Conservation (phyloP, 2,797 vertebrate genomes). For the Chaenodraco wilsoni region DNA sequence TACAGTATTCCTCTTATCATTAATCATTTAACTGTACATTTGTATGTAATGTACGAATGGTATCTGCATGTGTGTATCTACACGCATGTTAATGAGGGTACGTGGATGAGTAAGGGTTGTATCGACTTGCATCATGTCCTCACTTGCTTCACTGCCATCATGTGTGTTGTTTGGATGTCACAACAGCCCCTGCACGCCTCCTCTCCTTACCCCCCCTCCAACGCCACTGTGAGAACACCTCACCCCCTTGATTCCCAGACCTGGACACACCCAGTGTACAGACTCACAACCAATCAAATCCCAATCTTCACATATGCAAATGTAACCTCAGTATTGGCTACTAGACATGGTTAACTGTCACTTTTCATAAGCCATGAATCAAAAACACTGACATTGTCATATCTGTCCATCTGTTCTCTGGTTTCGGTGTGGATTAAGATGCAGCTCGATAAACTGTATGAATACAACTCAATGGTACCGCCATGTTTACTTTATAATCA, state of each 20-base stretch:
- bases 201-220: conserved; percentile 13
- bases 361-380: conserved; percentile 1
- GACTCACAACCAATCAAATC: conserved; percentile 63
- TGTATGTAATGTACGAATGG: background rate
- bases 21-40: background rate
- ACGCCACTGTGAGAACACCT: conserved; percentile 83
- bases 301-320: conserved; percentile 47
- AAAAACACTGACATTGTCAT: background rate
- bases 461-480: background rate
- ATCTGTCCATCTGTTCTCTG: background rate
- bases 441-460: conserved; percentile 1
- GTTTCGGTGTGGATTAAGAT: conserved; percentile 21
- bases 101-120: conserved; percentile 20
- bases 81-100: background rate
- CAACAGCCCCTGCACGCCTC: conserved; percentile 55
- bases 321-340: conserved; percentile 12
- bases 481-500: background rate
- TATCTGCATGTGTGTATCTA: background rate
- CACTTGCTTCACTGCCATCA: conserved; percentile 69
- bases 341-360: conserved; percentile 56
- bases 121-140: conserved; percentile 61
- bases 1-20: background rate
- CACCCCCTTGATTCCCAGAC: conserved; percentile 84
- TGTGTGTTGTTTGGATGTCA: conserved; percentile 67
- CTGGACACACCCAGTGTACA: conserved; percentile 60